phyloP scores from a whole-genome alignment of 2,888 invertebrate species.

The Cephus nigrinus region DNA sequence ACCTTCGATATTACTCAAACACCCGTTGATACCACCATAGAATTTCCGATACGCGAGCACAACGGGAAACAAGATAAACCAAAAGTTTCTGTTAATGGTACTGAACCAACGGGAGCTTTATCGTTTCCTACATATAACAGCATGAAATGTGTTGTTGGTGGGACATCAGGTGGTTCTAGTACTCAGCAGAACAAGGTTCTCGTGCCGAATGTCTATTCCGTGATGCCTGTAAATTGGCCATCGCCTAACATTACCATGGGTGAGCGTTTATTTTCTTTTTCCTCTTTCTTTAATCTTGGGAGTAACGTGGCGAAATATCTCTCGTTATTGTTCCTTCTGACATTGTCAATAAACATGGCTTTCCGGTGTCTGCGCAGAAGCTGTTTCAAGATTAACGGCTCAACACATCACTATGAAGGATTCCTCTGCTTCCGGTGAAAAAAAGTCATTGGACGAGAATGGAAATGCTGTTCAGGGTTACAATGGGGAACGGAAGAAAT shows the following conservation, averaged over 20 bases:
- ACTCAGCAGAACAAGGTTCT: slow-evolving; percentile 48
- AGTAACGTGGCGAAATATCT: not conserved
- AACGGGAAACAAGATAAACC: slow-evolving; percentile 55
- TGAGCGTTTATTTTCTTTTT: slow-evolving; percentile 32
- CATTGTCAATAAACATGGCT: not conserved
- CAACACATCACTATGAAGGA: slow-evolving; percentile 49
- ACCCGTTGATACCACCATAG: slow-evolving; percentile 58
- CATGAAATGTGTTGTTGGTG: slow-evolving; percentile 55
- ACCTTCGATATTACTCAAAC: slow-evolving; percentile 58
- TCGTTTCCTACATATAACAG: slow-evolving; percentile 57
- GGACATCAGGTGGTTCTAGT: slow-evolving; percentile 45
- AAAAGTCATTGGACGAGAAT: slow-evolving; percentile 83
- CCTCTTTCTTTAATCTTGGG: not conserved
- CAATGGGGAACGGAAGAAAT: slow-evolving; percentile 56
- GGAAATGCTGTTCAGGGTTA: slow-evolving; percentile 77
- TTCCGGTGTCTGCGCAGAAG: slow-evolving; percentile 26
- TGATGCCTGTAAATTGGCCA: slow-evolving; percentile 56
- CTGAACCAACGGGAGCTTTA: slow-evolving; percentile 44
- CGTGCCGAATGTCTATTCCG: slow-evolving; percentile 53
- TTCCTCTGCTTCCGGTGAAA: slow-evolving; percentile 52
- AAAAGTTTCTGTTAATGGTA: slow-evolving; percentile 53
- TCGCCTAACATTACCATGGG: slow-evolving; percentile 59
- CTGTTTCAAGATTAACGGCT: slow-evolving; percentile 45
- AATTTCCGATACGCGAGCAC: slow-evolving; percentile 58
- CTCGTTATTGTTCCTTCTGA: not conserved